Conservation (phyloP, 1,140 invertebrate genomes). For the Dolichoris vasculosae region DNA sequence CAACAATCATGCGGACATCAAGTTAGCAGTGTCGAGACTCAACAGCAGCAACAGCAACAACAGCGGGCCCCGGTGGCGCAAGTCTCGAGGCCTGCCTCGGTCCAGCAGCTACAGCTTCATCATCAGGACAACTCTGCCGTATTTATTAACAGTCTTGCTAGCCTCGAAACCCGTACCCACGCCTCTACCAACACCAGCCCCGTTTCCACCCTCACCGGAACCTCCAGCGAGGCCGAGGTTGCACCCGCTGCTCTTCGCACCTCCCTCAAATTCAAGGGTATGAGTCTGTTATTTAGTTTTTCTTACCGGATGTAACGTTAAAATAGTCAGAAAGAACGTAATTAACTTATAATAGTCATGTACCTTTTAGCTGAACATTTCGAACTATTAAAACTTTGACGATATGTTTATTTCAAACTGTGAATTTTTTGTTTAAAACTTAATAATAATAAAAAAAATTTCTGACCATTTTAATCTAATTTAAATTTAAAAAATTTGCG, state of each 20-base stretch:
- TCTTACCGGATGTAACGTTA: background rate
- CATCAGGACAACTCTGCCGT: constrained; percentile 75
- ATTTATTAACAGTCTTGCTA: constrained; percentile 83
- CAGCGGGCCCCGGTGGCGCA: constrained; percentile 35
- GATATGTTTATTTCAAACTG: no score
- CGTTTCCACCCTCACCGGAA: constrained; percentile 89
- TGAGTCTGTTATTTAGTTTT: background rate
- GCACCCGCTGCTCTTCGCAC: constrained; percentile 72
- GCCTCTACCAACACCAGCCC: constrained; percentile 90
- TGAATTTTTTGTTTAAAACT: no score
- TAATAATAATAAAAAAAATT: no score
- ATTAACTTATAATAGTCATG: no score
- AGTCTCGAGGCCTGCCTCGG: constrained; percentile 45
- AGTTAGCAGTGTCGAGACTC: constrained; percentile 13
- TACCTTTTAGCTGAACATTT: no score
- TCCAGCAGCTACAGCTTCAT: background rate
- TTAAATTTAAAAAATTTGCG: no score
- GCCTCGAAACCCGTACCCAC: constrained; percentile 82
- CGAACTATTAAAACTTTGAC: no score
- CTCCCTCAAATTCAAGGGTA: constrained; percentile 68
- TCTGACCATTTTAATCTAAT: no score
- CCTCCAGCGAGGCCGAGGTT: constrained; percentile 80
- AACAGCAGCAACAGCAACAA: constrained; percentile 27
- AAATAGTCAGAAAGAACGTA: no score
- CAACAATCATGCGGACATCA: constrained; percentile 66